Percentiles rank a stretch among this genome's conserved stretches.
phyloP scores from a whole-genome alignment of 2,888 invertebrate species.

The Teleogryllus oceanicus region DNA sequence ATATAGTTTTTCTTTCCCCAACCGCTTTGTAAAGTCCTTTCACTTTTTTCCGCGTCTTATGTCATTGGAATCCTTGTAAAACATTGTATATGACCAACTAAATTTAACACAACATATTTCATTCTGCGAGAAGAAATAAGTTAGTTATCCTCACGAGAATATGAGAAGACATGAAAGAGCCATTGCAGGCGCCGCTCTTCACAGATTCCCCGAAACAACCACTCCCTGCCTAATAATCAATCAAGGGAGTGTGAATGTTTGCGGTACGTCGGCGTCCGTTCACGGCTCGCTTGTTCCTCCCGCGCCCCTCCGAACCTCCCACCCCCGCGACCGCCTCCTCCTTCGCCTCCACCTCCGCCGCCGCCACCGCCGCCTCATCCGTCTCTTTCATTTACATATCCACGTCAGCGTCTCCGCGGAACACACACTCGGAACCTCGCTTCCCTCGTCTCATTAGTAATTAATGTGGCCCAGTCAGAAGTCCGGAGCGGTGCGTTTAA shows the following conservation, averaged over 20 bases:
- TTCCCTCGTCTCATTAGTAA: neutral
- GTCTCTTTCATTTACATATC: slow-evolving; percentile 1
- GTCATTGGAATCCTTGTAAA: no score
- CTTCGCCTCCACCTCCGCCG: no score
- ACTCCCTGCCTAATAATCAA: neutral
- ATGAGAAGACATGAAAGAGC: no score
- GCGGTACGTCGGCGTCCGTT: neutral
- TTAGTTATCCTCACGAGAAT: no score
- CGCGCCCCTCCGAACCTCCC: neutral
- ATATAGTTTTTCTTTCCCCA: no score
- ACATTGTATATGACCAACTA: no score
- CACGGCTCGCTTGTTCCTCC: neutral
- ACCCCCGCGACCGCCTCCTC: no score
- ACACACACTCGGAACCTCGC: neutral
- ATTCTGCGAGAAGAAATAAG: no score
- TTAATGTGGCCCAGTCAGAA: slow-evolving; percentile 1
- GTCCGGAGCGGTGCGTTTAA: neutral
- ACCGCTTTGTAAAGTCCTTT: no score
- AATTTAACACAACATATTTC: no score
- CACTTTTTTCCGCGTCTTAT: no score
- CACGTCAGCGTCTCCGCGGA: neutral
- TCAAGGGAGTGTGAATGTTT: slow-evolving; percentile 1
- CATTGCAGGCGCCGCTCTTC: no score
- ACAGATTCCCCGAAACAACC: neutral
- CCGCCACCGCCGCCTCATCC: neutral